A percentile compares a stretch with the other conserved stretches of the same genome.
These are phyloP conservation scores for Ptychadena robeensis DNA, from an alignment of 2,797 vertebrate genomes.

Conservation along the genomic window DNA sequence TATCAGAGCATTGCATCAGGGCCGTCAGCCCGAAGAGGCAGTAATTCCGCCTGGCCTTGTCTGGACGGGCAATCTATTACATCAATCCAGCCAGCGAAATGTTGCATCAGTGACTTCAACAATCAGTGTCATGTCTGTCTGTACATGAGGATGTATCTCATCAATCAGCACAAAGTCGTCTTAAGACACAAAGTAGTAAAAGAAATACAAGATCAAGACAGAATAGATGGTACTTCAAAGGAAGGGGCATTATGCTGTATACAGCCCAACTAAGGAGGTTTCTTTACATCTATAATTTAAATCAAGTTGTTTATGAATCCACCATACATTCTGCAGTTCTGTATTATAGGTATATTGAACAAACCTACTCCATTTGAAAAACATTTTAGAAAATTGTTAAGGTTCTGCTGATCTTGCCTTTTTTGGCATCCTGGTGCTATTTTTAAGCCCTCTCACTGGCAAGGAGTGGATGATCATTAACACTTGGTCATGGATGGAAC, in stretches of 20 bases:
- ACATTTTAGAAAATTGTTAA: neutral
- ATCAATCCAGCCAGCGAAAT: slow-evolving; percentile 58
- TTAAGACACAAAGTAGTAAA: slow-evolving; percentile 36
- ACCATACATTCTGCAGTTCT: neutral
- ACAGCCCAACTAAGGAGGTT: neutral
- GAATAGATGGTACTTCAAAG: slow-evolving; percentile 17
- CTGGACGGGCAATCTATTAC: slow-evolving; percentile 44
- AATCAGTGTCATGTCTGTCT: slow-evolving; percentile 53
- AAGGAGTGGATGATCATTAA: neutral
- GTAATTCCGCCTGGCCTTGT: slow-evolving; percentile 55
- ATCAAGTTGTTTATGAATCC: neutral
- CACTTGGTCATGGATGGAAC: too few relatives aligned
- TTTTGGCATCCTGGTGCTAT: neutral
- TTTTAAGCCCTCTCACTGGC: neutral
- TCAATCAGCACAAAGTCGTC: slow-evolving; percentile 51
- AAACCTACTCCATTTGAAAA: neutral
- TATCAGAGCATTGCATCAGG: slow-evolving; percentile 42
- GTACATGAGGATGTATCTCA: slow-evolving; percentile 51
- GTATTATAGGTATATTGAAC: neutral
- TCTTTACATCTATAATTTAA: neutral
- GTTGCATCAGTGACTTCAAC: slow-evolving; percentile 58
- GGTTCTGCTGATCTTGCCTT: neutral
- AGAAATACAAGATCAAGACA: slow-evolving; percentile 18
- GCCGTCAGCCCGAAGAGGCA: slow-evolving; percentile 43
- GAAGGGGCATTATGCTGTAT: slow-evolving; percentile 15